Evolutionary conservation across 2,113 vertebrate genomes (phyloP).

Genomic region (Lepisosteus osseus): DNA sequence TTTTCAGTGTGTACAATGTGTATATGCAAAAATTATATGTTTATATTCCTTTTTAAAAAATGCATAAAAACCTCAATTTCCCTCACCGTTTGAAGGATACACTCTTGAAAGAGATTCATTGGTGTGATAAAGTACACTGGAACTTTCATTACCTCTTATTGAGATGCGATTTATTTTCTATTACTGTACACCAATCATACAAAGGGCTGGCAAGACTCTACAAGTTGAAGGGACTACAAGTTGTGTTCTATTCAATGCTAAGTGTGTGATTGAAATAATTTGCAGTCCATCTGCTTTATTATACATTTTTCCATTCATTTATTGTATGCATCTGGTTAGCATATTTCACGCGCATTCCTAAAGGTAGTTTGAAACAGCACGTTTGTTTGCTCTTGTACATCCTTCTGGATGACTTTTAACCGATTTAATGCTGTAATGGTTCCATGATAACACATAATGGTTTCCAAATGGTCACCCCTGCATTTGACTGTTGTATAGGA

Average conservation of each 20-base stretch:
- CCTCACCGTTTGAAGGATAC: no score
- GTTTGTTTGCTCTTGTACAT: neutral
- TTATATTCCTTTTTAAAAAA: no score
- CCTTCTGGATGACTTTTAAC: constrained; percentile 26
- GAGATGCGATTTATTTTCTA: no score
- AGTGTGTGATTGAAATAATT: neutral
- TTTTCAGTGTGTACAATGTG: no score
- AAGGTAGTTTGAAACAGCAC: neutral
- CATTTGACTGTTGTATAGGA: constrained; percentile 35
- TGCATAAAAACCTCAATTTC: no score
- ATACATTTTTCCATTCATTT: neutral
- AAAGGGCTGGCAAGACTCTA: no score
- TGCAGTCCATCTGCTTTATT: neutral
- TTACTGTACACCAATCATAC: no score
- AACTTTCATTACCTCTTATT: no score
- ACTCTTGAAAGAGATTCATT: no score
- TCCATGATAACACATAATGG: constrained; percentile 50
- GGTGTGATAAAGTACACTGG: no score
- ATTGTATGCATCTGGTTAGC: neutral
- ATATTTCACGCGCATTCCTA: neutral
- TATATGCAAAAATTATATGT: no score
- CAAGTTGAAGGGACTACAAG: no score
- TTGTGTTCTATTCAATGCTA: neutral
- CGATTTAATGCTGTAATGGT: constrained; percentile 39
- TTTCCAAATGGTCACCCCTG: constrained; percentile 52